These are phyloP conservation scores for Perca schrenkii DNA, from an alignment of 2,113 vertebrate genomes.

Conservation along the genomic window DNA sequence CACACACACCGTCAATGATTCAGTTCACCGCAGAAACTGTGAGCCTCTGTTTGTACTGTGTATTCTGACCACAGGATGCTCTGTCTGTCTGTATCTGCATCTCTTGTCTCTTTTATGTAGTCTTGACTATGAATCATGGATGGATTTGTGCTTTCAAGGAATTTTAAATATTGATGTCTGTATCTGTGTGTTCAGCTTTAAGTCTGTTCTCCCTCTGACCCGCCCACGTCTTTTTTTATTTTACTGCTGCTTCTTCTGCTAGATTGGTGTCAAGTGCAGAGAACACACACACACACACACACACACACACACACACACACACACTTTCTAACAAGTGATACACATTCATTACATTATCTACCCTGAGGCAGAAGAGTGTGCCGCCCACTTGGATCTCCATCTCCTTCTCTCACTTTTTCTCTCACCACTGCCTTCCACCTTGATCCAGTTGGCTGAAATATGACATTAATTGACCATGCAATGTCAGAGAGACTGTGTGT, in stretches of 20 bases:
- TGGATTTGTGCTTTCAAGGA: slow-evolving; percentile 64
- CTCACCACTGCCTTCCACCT: slow-evolving; percentile 66
- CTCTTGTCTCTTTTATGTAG: slow-evolving; percentile 3
- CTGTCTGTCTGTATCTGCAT: not conserved
- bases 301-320: slow-evolving; percentile 26
- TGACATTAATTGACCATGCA: slow-evolving; percentile 74
- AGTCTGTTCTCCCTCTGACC: slow-evolving; percentile 53
- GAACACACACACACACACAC: slow-evolving; percentile 37
- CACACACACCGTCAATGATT: slow-evolving; percentile 22
- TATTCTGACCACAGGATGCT: slow-evolving; percentile 33
- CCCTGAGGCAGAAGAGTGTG: slow-evolving; percentile 71
- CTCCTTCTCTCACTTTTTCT: not conserved
- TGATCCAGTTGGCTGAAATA: slow-evolving; percentile 71
- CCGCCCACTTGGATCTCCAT: slow-evolving; percentile 69
- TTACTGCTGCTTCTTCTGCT: slow-evolving; percentile 17
- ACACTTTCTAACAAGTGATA: slow-evolving; percentile 57
- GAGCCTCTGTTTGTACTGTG: not conserved
- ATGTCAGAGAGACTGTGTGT: no score
- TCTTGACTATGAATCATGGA: slow-evolving; percentile 57
- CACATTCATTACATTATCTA: slow-evolving; percentile 77
- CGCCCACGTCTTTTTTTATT: slow-evolving; percentile 19
- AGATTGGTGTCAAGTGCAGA: slow-evolving; percentile 72
- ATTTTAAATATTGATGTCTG: slow-evolving; percentile 75
- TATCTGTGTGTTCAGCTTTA: slow-evolving; percentile 34
- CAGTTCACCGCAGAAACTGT: not conserved